Conservation (phyloP, 2,797 vertebrate species). For the Bovichtus variegatus region DNA sequence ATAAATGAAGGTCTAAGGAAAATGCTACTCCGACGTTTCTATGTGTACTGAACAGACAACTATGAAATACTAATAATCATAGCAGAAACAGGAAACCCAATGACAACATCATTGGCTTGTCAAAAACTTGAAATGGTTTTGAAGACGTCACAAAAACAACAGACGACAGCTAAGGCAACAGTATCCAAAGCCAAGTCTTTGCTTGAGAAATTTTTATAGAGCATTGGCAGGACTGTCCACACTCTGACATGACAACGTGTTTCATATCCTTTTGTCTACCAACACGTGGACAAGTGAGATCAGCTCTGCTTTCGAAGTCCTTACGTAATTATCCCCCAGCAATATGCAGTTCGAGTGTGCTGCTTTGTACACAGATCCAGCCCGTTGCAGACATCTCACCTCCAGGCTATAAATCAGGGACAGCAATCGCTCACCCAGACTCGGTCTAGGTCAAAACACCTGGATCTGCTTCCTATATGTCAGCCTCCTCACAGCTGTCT, state of each 20-base stretch:
- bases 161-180: slow-evolving; percentile 39
- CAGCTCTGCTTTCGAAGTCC: slow-evolving; percentile 38
- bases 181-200: slow-evolving; percentile 37
- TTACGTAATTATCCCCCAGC: slow-evolving; percentile 30
- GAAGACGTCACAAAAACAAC: slow-evolving; percentile 52
- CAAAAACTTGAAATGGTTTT: slow-evolving; percentile 18
- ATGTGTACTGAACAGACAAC: not conserved
- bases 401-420: slow-evolving; percentile 52
- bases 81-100: slow-evolving; percentile 22
- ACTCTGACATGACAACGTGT: slow-evolving; percentile 45
- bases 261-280: slow-evolving; percentile 51
- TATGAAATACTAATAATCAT: slow-evolving; percentile 10
- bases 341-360: slow-evolving; percentile 24
- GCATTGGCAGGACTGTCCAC: slow-evolving; percentile 33
- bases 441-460: slow-evolving; percentile 62
- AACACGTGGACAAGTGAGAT: slow-evolving; percentile 27
- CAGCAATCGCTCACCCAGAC: slow-evolving; percentile 39
- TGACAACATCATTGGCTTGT: slow-evolving; percentile 27
- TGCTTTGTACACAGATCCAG: slow-evolving; percentile 13
- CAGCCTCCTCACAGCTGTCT: slow-evolving; percentile 42
- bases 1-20: slow-evolving; percentile 1
- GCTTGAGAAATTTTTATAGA: slow-evolving; percentile 33
- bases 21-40: slow-evolving; percentile 1
- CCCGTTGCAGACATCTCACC: slow-evolving; percentile 43
- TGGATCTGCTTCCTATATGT: slow-evolving; percentile 64